Evolutionary conservation across 2,888 invertebrate species (phyloP), one percentile per base, ranked within the genome.

Genomic region (Sepioteuthis lessoniana): DNA sequence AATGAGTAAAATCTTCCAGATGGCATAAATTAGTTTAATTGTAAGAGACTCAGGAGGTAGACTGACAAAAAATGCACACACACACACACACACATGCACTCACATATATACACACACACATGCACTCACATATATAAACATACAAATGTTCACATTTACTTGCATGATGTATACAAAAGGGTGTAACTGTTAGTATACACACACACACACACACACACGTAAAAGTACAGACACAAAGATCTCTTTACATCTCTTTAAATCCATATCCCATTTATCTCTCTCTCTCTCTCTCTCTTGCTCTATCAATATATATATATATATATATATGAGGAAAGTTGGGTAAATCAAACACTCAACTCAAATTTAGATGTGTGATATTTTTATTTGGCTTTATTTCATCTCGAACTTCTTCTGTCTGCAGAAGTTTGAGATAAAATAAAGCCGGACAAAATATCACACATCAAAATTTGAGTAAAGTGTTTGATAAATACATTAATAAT

Each of bases 61-160:
- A 21, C 55, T 55, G 25, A 3, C 28, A 55, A 55, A 55, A 37
- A 47, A 60, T 91, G 35, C 91, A 91, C 55, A 28, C 35, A 91
- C 91, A 5, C 60, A 92, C 90, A 35, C 90, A 94, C 47, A 91
- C 50, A 37, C 55, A n/a, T n/a, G n/a, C n/a, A n/a, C n/a, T 50
- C 60, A 91, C 60, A 94, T 47, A 94, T 55, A 50, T 50, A 91
- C 38, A 50, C 50, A 90, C 8, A 55, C 55, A 50, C 1, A 94
- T 55, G 31, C 35, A 91, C 91, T 50, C 60, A 91, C 60, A 94
- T 47, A 94, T 55, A 50, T 50, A 91, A 38, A 50, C 50, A 90
- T 35, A 55, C 55, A 50, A 1, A 94, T 55, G 31, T 37, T 50
- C 7, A 55, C 37, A 91, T 60, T 37, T 91, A 55, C 91, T 16